A percentile compares a stretch with the other conserved stretches of the same genome.
These are phyloP conservation scores for Kuschelorhynchus macadamiae DNA, from an alignment of 2,888 invertebrate genomes.

Conservation along the genomic window DNA sequence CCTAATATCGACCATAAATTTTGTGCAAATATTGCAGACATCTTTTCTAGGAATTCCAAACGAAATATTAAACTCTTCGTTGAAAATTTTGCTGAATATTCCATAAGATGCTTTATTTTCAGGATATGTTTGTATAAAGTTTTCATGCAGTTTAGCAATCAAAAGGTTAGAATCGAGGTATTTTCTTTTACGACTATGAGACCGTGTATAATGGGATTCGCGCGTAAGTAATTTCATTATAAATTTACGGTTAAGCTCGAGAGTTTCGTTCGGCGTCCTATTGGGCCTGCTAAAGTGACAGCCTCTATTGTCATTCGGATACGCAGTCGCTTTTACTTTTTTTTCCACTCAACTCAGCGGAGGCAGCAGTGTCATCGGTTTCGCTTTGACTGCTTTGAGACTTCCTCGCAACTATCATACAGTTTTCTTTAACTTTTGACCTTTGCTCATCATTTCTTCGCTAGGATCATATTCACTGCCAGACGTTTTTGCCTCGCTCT, in stretches of 20 bases:
- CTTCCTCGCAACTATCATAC: too few relatives aligned
- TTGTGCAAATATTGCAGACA: constrained; percentile 44
- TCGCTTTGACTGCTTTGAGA: too few relatives aligned
- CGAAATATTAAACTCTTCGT: constrained; percentile 47
- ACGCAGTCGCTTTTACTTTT: too few relatives aligned
- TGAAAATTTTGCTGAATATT: constrained; percentile 46
- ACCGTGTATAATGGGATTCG: constrained; percentile 44
- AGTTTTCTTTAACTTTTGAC: background rate
- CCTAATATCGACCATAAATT: constrained; percentile 34
- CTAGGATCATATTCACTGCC: background rate
- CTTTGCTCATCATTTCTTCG: background rate
- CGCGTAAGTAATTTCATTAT: background rate
- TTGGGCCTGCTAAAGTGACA: too few relatives aligned
- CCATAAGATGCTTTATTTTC: constrained; percentile 30
- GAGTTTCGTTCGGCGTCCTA: too few relatives aligned
- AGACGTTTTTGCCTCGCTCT: too few relatives aligned
- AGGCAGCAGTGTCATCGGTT: too few relatives aligned
- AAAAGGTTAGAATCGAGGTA: constrained; percentile 36
- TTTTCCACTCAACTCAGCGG: too few relatives aligned
- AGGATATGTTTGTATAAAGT: constrained; percentile 9
- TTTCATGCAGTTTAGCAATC: constrained; percentile 37
- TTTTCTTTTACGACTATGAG: constrained; percentile 40
- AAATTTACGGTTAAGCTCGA: too few relatives aligned
- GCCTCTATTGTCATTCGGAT: too few relatives aligned
- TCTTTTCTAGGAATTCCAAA: constrained; percentile 46